Conservation (phyloP, 2,113 vertebrate genomes). For the Cheirogaleus medius region DNA sequence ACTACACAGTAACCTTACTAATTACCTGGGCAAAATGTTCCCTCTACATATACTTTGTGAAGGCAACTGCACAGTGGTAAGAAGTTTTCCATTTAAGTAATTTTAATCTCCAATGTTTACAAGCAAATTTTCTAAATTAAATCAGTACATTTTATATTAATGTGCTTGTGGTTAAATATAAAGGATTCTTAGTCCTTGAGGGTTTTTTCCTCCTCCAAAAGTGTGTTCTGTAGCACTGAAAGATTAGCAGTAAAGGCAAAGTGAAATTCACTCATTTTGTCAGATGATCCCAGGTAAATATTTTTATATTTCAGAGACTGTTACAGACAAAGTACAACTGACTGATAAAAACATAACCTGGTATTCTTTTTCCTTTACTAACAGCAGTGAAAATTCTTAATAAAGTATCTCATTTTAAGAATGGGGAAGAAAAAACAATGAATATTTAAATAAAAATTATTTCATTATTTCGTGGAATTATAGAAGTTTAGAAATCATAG, state of each 20-base stretch:
- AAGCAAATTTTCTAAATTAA: not conserved
- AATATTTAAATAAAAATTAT: not conserved
- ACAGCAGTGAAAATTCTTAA: not conserved
- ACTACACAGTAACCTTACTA: not conserved
- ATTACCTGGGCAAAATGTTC: not conserved
- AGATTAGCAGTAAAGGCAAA: not conserved
- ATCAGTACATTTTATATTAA: not conserved
- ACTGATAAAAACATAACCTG: not conserved
- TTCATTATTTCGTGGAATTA: conserved; percentile 13
- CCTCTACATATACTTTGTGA: not conserved
- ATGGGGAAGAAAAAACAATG: not conserved
- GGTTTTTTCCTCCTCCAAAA: not conserved
- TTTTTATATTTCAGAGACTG: not conserved
- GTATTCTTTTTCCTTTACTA: not conserved
- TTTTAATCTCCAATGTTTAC: conserved; percentile 1
- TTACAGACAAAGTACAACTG: not conserved
- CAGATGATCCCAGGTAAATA: not conserved
- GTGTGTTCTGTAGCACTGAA: not conserved
- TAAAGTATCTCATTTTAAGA: not conserved
- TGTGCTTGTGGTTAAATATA: conserved; percentile 16
- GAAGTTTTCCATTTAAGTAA: conserved; percentile 11
- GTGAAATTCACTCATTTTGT: not conserved
- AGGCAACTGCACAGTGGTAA: not conserved
- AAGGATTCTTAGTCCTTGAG: not conserved
- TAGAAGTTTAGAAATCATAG: not conserved